A percentile compares a stretch with the other conserved stretches of the same genome.
These are phyloP conservation scores for Hartigia nigra DNA, from an alignment of 2,888 invertebrate species.

Conservation along the genomic window DNA sequence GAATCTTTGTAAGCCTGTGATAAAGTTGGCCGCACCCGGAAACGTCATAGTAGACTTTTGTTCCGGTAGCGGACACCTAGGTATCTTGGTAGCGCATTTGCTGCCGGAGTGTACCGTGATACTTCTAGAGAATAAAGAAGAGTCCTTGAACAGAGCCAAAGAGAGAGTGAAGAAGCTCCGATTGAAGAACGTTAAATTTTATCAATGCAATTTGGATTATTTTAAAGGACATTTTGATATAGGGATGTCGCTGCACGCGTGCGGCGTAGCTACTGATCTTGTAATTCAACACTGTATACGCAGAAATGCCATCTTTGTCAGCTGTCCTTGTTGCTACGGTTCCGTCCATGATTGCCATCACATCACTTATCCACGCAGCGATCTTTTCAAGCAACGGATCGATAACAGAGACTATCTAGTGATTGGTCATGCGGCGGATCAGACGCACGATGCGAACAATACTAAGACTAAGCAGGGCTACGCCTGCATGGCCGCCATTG, in stretches of 20 bases:
- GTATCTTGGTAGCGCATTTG: constrained; percentile 84
- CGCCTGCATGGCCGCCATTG: constrained; percentile 88
- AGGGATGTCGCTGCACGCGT: constrained; percentile 92
- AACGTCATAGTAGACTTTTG: constrained; percentile 92
- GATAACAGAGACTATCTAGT: constrained; percentile 76
- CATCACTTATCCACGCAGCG: constrained; percentile 85
- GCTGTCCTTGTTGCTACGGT: constrained; percentile 96
- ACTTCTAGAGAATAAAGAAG: constrained; percentile 92
- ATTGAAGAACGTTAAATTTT: constrained; percentile 80
- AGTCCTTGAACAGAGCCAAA: constrained; percentile 81
- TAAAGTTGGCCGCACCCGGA: constrained; percentile 75
- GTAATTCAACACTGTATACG: constrained; percentile 86
- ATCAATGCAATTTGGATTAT: constrained; percentile 92
- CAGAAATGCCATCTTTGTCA: constrained; percentile 83
- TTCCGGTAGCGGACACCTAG: constrained; percentile 93
- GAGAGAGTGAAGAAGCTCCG: constrained; percentile 75
- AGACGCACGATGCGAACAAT: constrained; percentile 83
- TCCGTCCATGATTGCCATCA: constrained; percentile 84
- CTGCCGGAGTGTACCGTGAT: constrained; percentile 83
- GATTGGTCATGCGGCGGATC: constrained; percentile 92
- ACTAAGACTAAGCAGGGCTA: constrained; percentile 80
- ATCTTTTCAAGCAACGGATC: constrained; percentile 67
- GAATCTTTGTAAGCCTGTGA: constrained; percentile 81
- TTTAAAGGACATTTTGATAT: constrained; percentile 85
- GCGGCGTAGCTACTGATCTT: constrained; percentile 94